Percentiles rank a stretch among this genome's conserved stretches.
Evolutionary conservation across 2,888 invertebrate species (phyloP).

Genomic region (Leucophenga montana): DNA sequence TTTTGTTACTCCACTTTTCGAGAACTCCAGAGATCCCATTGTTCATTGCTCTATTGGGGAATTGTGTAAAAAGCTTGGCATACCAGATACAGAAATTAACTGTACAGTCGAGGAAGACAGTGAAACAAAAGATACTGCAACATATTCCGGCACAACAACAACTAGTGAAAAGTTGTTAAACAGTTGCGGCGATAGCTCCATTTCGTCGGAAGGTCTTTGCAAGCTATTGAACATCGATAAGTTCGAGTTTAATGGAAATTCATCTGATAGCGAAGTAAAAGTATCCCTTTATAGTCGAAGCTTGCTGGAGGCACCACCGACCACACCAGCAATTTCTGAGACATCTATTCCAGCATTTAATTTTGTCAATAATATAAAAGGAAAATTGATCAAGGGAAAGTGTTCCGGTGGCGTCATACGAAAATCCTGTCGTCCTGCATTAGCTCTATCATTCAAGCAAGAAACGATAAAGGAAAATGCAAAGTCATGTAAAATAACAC

Average conservation of each 20-base stretch:
- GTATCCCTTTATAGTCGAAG: conserved; percentile 11
- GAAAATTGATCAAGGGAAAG: neutral
- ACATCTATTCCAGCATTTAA: neutral
- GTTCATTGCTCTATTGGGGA: conserved; percentile 51
- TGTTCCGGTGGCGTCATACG: neutral
- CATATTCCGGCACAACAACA: no score
- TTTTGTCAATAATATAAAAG: neutral
- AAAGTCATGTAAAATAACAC: neutral
- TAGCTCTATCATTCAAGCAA: neutral
- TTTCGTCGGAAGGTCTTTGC: neutral
- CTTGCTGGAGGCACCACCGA: conserved; percentile 7
- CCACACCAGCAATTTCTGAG: conserved; percentile 31
- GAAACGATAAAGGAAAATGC: neutral
- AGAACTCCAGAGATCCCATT: conserved; percentile 40
- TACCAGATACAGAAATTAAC: conserved; percentile 33
- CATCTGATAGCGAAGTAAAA: neutral
- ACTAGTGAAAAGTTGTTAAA: conserved; percentile 18
- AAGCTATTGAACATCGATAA: conserved; percentile 21
- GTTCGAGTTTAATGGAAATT: neutral
- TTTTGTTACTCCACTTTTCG: conserved; percentile 27
- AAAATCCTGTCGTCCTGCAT: neutral
- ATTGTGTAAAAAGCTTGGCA: conserved; percentile 50
- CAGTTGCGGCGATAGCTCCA: conserved; percentile 14
- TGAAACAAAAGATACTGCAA: neutral
- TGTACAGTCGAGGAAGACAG: neutral